phyloP scores from a whole-genome alignment of 2,888 invertebrate species.

The Rhabditoides inermis region DNA sequence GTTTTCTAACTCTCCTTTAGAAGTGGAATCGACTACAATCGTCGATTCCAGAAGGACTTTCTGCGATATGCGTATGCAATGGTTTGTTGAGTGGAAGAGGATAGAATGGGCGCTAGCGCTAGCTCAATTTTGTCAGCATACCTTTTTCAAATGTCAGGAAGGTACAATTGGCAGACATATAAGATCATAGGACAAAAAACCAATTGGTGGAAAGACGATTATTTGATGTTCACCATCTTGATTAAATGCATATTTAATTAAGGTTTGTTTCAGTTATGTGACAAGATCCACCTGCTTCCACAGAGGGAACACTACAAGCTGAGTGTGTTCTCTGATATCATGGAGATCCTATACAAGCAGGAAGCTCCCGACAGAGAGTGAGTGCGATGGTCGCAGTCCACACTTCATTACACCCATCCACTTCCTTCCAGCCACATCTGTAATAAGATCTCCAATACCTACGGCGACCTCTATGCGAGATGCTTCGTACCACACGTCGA shows the following conservation, averaged over 20 bases:
- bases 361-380: constrained; percentile 36
- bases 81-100: constrained; percentile 17
- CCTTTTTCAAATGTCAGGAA: too few species aligned
- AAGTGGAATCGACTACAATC: constrained; percentile 21
- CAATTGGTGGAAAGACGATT: too few species aligned
- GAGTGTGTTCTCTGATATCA: constrained; percentile 21
- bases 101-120: neutral
- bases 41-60: constrained; percentile 40
- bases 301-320: constrained; percentile 18
- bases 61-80: constrained; percentile 41
- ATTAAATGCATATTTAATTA: neutral
- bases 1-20: constrained; percentile 18
- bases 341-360: constrained; percentile 35
- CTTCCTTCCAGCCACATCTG: constrained; percentile 31
- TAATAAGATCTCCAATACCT: constrained; percentile 25
- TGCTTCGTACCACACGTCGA: constrained; percentile 43
- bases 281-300: constrained; percentile 18
- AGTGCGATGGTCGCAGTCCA: too few species aligned
- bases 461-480: constrained; percentile 39
- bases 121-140: neutral
- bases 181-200: too few species aligned
- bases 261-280: constrained; percentile 19
- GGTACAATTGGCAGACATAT: too few species aligned
- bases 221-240: too few species aligned
- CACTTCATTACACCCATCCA: too few species aligned